Evolutionary conservation across 2,113 vertebrate species (phyloP).

Genomic region (Sardina pilchardus): DNA sequence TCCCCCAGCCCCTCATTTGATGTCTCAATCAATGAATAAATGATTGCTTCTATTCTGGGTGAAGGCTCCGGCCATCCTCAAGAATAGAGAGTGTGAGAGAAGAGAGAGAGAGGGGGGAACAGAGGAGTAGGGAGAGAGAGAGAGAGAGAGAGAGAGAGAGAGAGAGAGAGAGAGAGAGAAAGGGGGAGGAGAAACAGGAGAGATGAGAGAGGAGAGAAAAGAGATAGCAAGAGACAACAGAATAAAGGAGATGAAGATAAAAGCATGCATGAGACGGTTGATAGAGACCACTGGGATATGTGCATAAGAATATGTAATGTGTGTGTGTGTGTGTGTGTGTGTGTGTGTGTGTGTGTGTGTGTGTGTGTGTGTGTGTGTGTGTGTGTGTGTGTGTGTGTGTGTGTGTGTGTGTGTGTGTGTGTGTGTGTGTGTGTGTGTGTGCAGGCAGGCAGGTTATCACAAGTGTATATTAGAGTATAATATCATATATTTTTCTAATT

Average conservation of each 20-base stretch:
- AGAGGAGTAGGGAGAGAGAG: not conserved
- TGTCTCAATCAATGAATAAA: conserved; percentile 78
- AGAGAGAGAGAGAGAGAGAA: not conserved
- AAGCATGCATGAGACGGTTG: not conserved
- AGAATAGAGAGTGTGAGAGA: conserved; percentile 44
- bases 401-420: conserved; percentile 17
- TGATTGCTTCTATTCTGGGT: conserved; percentile 75
- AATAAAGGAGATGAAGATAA: not conserved
- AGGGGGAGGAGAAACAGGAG: not conserved
- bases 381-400: not conserved
- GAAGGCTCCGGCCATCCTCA: conserved; percentile 34
- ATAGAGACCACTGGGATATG: conserved; percentile 7
- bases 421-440: conserved; percentile 5
- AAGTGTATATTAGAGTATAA: too few relatives aligned
- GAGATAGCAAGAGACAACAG: not conserved
- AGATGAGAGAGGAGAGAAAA: not conserved
- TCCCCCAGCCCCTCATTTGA: conserved; percentile 59
- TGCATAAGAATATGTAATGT: too few relatives aligned
- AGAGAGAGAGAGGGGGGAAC: conserved; percentile 23
- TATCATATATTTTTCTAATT: too few relatives aligned
- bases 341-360: conserved; percentile 8
- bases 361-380: not conserved
- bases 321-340: not conserved
- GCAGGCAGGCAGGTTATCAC: too few relatives aligned
- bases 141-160: not conserved